A percentile compares a stretch with the other conserved stretches of the same genome.
These are phyloP conservation scores for Gymnothorax javanicus DNA, from an alignment of 2,797 vertebrate species.

Conservation along the genomic window DNA sequence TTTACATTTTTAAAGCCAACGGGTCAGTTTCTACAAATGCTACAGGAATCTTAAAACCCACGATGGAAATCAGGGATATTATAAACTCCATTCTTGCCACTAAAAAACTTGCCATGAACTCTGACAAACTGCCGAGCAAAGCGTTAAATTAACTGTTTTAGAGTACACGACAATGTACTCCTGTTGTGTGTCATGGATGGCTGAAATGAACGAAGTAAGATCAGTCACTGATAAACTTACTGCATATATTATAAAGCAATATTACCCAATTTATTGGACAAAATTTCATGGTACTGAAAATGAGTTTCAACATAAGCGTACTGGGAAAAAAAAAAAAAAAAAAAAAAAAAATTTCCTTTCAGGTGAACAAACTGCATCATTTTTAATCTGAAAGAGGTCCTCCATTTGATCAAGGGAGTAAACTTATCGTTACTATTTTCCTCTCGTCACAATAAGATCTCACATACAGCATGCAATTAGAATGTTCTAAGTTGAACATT, in stretches of 20 bases:
- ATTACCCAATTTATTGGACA: neutral
- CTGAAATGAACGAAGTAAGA: neutral
- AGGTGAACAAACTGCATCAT: neutral
- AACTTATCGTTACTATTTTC: too few species aligned
- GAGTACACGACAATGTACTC: neutral
- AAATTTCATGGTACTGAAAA: too few species aligned
- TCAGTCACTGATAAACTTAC: neutral
- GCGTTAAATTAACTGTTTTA: neutral
- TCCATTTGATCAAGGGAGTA: neutral
- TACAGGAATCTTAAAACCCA: neutral
- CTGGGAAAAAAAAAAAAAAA: neutral
- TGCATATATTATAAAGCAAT: neutral
- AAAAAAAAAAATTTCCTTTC: neutral
- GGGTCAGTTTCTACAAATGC: constrained; percentile 1
- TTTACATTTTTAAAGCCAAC: constrained; percentile 23
- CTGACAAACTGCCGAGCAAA: neutral
- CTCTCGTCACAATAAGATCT: neutral
- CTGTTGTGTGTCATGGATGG: neutral
- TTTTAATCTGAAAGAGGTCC: neutral
- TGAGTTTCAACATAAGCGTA: neutral
- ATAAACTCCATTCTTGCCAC: constrained; percentile 3
- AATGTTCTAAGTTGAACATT: too few species aligned
- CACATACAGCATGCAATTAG: too few species aligned
- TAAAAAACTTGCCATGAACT: neutral
- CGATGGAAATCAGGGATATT: neutral